Base-by-base conservation (phyloP, 2,888 invertebrate genomes). In the Aricia artaxerxes region DNA sequence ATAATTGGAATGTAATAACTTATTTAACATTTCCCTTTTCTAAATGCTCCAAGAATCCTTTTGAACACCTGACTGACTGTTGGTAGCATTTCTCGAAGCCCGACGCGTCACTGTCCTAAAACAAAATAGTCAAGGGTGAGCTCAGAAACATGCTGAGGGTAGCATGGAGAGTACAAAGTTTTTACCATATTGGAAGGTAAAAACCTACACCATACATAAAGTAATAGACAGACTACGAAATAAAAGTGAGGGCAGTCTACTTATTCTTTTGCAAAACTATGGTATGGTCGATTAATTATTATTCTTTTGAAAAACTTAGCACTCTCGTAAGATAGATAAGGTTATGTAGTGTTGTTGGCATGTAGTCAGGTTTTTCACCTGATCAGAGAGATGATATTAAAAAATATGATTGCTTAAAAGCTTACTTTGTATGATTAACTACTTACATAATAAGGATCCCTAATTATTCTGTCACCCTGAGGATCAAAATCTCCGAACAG, bases 381-480 rank as follows among this genome's bases (percentile, higher is more conserved):
- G 40, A 40, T 40, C 40, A 40, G 40, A 40, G 40, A 5, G 38
- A 38, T 38, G 38, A 38, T 38, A 38, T 38, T 2, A 38, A 1
- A 38, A 4, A 2, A 38, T 38, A 4, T 38, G 38, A 38, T 38
- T 38, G n/a, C n/a, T n/a, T n/a, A 38, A 24, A 35, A 35, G 35
- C 35, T 35, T 24, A 24, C 24, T 24, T 24, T 35, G 0, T 35
- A 35, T 35, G 35, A 40, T 40, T 40, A 40, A 40, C 4, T 40
- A 40, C 96, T 95, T 95, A 98, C 98, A 95, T 98, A 99, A 88
- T 99, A 98, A 2, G 99, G 99, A 92, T 99, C 99, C 83, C 97
- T 95, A 82, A 99, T 98, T 81, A 97, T 97, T 81, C 95, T 92
- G 80, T 97, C 97, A 24, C 96, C 97, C 84, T 97, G 88, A 7